Conservation (phyloP, 1,140 invertebrate species). For the Cotesia vestalis region DNA sequence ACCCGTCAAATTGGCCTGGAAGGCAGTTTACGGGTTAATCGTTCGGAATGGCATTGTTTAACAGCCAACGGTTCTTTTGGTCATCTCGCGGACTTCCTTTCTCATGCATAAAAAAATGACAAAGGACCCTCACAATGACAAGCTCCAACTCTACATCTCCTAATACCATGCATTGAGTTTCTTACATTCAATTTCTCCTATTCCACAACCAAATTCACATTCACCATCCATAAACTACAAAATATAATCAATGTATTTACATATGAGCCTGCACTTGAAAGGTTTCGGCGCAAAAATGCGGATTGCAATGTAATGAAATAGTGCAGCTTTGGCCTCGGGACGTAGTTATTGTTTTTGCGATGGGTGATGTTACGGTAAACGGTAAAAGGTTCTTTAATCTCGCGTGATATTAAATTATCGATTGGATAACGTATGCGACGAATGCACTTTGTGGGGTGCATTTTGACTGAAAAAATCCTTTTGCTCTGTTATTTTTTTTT, state of each 20-base stretch:
- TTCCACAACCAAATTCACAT: too few species aligned
- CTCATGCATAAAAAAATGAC: too few species aligned
- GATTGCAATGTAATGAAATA: constrained; percentile 19
- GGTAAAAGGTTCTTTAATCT: constrained; percentile 58
- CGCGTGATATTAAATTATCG: constrained; percentile 65
- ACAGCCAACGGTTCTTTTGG: constrained; percentile 49
- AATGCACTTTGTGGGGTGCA: constrained; percentile 60
- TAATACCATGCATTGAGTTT: not conserved
- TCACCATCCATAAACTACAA: not conserved
- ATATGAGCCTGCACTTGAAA: too few species aligned
- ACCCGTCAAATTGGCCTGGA: constrained; percentile 57
- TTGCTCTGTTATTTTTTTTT: too few species aligned
- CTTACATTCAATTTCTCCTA: too few species aligned
- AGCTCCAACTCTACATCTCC: not conserved
- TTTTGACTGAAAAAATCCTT: not conserved
- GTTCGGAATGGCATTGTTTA: constrained; percentile 64
- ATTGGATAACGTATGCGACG: constrained; percentile 65
- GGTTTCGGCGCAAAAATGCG: not conserved
- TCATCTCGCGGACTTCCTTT: constrained; percentile 53
- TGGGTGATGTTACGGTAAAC: constrained; percentile 9
- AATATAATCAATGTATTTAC: not conserved
- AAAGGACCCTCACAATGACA: not conserved
- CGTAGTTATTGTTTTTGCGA: not conserved
- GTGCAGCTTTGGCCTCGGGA: not conserved
- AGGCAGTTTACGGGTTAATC: constrained; percentile 58